These are phyloP conservation scores for Argyrosomus regius DNA, from an alignment of 2,797 vertebrate genomes.

Conservation along the genomic window DNA sequence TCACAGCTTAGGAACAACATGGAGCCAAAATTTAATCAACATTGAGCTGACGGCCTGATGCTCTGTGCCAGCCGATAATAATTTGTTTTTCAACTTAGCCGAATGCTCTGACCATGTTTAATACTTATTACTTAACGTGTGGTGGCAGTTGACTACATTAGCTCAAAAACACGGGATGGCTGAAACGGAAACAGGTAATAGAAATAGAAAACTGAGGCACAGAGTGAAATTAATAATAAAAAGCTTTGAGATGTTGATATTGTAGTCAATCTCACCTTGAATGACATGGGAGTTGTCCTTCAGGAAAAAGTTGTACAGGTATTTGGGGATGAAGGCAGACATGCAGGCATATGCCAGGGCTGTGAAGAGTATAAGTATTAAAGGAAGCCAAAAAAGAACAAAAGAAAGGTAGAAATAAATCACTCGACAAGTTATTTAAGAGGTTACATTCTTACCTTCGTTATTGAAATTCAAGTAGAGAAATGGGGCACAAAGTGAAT, in stretches of 20 bases:
- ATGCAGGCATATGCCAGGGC: slow-evolving; percentile 98
- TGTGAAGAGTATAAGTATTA: slow-evolving; percentile 70
- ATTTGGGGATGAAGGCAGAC: slow-evolving; percentile 99
- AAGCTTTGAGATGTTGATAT: not conserved
- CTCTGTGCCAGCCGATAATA: slow-evolving; percentile 49
- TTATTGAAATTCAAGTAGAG: slow-evolving; percentile 99
- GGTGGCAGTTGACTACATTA: slow-evolving; percentile 28
- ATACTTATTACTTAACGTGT: slow-evolving; percentile 47
- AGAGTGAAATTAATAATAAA: slow-evolving; percentile 9
- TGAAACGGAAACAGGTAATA: slow-evolving; percentile 14
- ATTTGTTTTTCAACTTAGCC: slow-evolving; percentile 67
- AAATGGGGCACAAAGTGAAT: slow-evolving; percentile 98
- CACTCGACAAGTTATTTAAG: no score
- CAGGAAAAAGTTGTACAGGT: slow-evolving; percentile 98
- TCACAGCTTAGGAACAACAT: slow-evolving; percentile 71
- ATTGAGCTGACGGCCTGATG: slow-evolving; percentile 61
- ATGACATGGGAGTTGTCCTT: slow-evolving; percentile 99
- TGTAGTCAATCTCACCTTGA: slow-evolving; percentile 89
- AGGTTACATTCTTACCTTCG: slow-evolving; percentile 87
- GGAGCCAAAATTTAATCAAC: slow-evolving; percentile 71
- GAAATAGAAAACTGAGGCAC: not conserved
- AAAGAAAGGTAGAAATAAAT: not conserved
- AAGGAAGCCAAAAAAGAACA: slow-evolving; percentile 14
- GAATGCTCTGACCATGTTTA: slow-evolving; percentile 46
- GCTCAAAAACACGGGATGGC: not conserved